Conservation (phyloP, 2,888 invertebrate genomes). For the Stramonita haemastoma region DNA sequence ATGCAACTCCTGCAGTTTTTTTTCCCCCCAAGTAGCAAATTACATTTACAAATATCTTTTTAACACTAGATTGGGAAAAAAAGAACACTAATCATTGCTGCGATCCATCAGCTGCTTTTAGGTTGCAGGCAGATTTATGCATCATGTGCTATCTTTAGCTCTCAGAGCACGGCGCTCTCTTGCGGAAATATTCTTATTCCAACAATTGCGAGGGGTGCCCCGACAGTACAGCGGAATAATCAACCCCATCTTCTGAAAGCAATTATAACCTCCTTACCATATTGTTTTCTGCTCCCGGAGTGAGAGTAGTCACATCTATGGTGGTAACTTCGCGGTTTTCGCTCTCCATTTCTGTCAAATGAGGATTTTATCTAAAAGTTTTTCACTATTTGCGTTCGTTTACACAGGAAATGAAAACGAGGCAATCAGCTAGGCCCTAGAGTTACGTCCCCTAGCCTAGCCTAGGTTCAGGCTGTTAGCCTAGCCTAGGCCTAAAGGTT, state of each 20-base stretch:
- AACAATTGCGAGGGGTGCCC: not conserved
- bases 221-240: conserved; percentile 27
- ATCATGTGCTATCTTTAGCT: not conserved
- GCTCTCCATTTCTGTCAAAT: conserved; percentile 15
- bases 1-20: no score
- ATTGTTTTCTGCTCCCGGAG: not conserved
- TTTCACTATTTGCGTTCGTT: conserved; percentile 11
- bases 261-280: conserved; percentile 32
- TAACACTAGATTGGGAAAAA: no score
- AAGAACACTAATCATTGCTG: no score
- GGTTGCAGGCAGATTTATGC: not conserved
- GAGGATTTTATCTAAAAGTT: not conserved
- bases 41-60: no score
- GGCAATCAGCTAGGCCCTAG: conserved; percentile 15
- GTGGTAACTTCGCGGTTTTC: conserved; percentile 3
- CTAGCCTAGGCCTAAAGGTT: no score
- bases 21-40: no score
- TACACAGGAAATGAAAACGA: conserved; percentile 31
- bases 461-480: no score
- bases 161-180: not conserved
- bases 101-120: no score
- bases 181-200: not conserved
- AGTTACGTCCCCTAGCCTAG: conserved; percentile 12
- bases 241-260: not conserved
- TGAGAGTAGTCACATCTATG: conserved; percentile 26